Evolutionary conservation across 2,888 invertebrate genomes (phyloP).

Genomic region (Agrochola macilenta): DNA sequence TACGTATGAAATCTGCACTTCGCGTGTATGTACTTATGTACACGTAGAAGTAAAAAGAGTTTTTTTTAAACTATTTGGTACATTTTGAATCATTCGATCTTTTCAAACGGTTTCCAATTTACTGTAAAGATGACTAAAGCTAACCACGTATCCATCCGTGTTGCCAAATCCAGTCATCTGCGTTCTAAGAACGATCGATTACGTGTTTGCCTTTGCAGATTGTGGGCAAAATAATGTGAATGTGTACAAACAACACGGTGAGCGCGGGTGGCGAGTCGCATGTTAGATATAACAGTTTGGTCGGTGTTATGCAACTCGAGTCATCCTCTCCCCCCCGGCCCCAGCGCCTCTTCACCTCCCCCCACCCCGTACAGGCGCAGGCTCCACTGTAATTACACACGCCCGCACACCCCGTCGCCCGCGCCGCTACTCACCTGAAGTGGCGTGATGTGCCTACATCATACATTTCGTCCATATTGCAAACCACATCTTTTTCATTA

Average conservation of each 20-base stretch:
- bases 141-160: slow-evolving; percentile 71
- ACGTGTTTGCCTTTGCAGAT: slow-evolving; percentile 71
- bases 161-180: slow-evolving; percentile 74
- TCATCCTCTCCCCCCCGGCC: slow-evolving; percentile 64
- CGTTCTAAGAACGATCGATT: slow-evolving; percentile 76
- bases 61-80: background rate
- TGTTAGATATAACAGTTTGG: slow-evolving; percentile 71
- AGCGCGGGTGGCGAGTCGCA: slow-evolving; percentile 68
- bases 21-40: background rate
- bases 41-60: background rate
- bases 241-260: slow-evolving; percentile 82
- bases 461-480: slow-evolving; percentile 43
- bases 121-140: slow-evolving; percentile 44
- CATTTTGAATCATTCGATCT: background rate
- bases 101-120: slow-evolving; percentile 7
- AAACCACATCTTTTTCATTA: slow-evolving; percentile 34
- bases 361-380: slow-evolving; percentile 68
- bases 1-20: slow-evolving; percentile 27
- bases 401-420: slow-evolving; percentile 66
- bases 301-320: slow-evolving; percentile 84
- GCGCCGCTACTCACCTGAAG: slow-evolving; percentile 59
- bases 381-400: slow-evolving; percentile 84
- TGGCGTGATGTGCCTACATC: slow-evolving; percentile 63
- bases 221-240: slow-evolving; percentile 80
- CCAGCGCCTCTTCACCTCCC: slow-evolving; percentile 33